phyloP scores from a whole-genome alignment of 2,113 vertebrate species.

The Capreolus pygargus region DNA sequence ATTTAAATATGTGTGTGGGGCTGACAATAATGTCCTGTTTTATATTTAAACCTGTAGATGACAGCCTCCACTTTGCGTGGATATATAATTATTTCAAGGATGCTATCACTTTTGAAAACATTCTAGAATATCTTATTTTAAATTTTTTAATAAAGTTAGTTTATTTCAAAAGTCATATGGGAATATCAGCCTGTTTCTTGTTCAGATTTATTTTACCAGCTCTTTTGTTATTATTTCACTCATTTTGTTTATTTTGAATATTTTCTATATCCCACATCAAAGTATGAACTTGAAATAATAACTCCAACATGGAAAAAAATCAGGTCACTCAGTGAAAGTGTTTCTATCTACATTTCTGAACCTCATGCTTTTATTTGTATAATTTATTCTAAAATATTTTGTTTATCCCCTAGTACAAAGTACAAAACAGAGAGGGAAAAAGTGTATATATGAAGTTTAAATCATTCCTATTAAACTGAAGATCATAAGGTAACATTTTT shows the following conservation, averaged over 20 bases:
- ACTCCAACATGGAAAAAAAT: not conserved
- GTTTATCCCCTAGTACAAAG: not conserved
- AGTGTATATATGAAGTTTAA: not conserved
- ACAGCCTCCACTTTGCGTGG: not conserved
- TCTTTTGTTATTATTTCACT: not conserved
- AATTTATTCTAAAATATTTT: not conserved
- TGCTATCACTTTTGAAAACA: not conserved
- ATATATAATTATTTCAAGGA: not conserved
- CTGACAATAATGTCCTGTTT: not conserved
- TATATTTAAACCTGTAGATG: not conserved
- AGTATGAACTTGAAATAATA: not conserved
- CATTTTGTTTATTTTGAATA: not conserved
- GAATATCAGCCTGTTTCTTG: not conserved
- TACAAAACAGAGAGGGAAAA: not conserved
- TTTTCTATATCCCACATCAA: not conserved
- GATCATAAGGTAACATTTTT: not conserved
- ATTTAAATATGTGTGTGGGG: not conserved
- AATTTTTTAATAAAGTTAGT: not conserved
- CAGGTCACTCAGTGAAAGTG: not conserved
- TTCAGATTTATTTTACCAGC: not conserved
- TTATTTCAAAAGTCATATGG: not conserved
- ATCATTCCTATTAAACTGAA: conserved; percentile 33
- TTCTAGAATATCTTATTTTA: not conserved
- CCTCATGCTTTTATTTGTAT: not conserved
- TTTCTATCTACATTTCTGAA: not conserved